Base-by-base conservation (phyloP, 2,797 vertebrate genomes). In the Podarcis siculus region DNA sequence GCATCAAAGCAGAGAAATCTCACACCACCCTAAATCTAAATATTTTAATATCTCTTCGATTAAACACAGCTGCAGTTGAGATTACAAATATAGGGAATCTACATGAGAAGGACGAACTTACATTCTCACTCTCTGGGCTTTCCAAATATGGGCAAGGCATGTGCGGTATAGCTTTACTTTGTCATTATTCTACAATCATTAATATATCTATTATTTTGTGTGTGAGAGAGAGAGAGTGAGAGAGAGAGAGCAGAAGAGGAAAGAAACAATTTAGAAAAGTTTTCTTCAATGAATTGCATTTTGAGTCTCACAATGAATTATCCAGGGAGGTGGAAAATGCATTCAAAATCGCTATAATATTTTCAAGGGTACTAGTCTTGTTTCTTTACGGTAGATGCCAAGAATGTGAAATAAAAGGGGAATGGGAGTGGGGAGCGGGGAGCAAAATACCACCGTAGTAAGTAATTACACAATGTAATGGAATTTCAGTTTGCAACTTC, bases 401-500 rank as follows among this genome's bases (percentile, higher is more conserved):
- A 91, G 85, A 88, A 37, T 66, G 8, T 90, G 90, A 88, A 6
- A 0, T 86, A 45, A 64, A 82, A 19, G 8, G 19, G 12, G 71
- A 73, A 37, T 1, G 0, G 0, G 32, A 19, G 84, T 23, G 4
- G 64, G 13, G 2, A 23, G 35, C 35, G 13, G 30, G 25, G 0
- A 69, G 61, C 79, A 5, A 23, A 87, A 90, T 75, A 35, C 89
- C 19, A 86, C 1, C 1, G 19, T 19, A 37, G 12, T n/a, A 92
- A 90, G 87, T 87, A 92, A 81, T 77, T 45, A 30, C 37, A 71
- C 21, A 77, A 10, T 49, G 4, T 58, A 92, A 91, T 79, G 17
- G 92, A 92, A 92, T 92, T 90, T 92, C 80, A 87, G 35, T 83
- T 89, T 91, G n/a, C 0, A 1, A 45, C 17, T 80, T 83, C 77